Base-by-base conservation (phyloP, 1,140 invertebrate genomes). In the Drosophila sproati region DNA sequence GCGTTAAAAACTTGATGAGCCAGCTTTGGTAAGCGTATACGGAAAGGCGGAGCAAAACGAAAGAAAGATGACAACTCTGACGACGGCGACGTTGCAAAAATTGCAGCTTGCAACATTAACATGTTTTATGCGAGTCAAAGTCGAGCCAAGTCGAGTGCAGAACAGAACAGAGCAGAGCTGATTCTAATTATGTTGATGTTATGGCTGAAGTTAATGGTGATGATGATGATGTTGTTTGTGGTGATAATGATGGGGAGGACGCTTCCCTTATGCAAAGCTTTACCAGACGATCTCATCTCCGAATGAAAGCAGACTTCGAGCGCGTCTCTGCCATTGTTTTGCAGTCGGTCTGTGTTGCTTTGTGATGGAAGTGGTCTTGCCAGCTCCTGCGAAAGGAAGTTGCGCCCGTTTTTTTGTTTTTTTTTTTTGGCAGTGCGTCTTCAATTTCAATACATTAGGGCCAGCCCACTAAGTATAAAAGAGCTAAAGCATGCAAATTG, bases 101-200 rank as follows among this genome's bases (percentile, higher is more conserved):
- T 87, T 87, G 82, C 83, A 87, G 83, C 83, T 87, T 87, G 82
- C 82, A 82, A 87, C 78, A 87, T 86, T 82, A 82, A 87, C 82
- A 76, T 79, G 82, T 78, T 86, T 86, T 82, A 86, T 80, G 81
- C 68, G 68, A 60, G 76, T 43, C 51, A 59, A 41, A 74, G 62
- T 64, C 48, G 60, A 41, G 59, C 29, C 62, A n/a, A 52, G 39
- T 32, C 35, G 39, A 63, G 50, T 43, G 68, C 10, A 35, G 47
- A 70, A 41, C 28, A 32, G 37, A 56, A 28, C 57, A 29, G 37
- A 71, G 62, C 54, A 20, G 10, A 77, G 45, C 64, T 43, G 34
- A 71, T 43, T 31, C 55, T 10, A 43, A 12, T 52, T 6, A 3
- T 47, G 31, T 45, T 60, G 47, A n/a, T 37, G 35, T 10, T 61